phyloP scores from a whole-genome alignment of 37 sponge, comb jelly and placozoan genomes.

The Chondrosia reniformis region DNA sequence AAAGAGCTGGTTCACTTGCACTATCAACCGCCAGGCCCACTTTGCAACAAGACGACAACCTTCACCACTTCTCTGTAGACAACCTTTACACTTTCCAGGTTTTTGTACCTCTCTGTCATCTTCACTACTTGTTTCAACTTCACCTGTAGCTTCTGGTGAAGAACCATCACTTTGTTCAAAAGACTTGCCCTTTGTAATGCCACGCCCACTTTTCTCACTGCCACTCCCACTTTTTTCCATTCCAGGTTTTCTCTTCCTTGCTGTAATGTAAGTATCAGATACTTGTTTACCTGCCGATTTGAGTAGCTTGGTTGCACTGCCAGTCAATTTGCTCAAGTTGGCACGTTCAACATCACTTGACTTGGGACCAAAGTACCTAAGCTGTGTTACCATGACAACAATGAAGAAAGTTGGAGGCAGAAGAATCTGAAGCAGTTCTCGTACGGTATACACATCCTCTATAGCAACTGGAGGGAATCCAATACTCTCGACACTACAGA shows the following conservation, averaged over 20 bases:
- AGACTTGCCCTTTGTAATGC: background rate
- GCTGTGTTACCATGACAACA: slow-evolving; percentile 68
- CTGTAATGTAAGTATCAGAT: too few relatives aligned
- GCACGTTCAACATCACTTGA: background rate
- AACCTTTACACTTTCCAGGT: background rate
- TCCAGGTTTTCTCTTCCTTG: background rate
- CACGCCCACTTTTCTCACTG: background rate
- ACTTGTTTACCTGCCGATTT: background rate
- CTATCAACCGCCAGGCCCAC: background rate
- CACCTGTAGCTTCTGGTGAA: background rate
- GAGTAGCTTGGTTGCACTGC: background rate
- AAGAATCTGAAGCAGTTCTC: slow-evolving; percentile 31
- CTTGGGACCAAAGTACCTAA: slow-evolving; percentile 60
- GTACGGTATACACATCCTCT: background rate
- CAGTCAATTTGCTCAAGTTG: background rate
- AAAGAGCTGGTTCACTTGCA: background rate
- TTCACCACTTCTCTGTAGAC: too few relatives aligned
- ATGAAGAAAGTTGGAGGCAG: slow-evolving; percentile 67
- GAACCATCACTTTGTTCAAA: background rate
- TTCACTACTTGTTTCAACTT: background rate
- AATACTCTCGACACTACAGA: too few relatives aligned
- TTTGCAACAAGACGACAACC: too few relatives aligned
- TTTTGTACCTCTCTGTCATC: background rate
- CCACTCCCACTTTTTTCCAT: background rate
- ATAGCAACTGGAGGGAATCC: slow-evolving; percentile 22